A percentile compares a stretch with the other conserved stretches of the same genome.
phyloP scores from a whole-genome alignment of 2,888 invertebrate species.

The Vesta saturnalis region DNA sequence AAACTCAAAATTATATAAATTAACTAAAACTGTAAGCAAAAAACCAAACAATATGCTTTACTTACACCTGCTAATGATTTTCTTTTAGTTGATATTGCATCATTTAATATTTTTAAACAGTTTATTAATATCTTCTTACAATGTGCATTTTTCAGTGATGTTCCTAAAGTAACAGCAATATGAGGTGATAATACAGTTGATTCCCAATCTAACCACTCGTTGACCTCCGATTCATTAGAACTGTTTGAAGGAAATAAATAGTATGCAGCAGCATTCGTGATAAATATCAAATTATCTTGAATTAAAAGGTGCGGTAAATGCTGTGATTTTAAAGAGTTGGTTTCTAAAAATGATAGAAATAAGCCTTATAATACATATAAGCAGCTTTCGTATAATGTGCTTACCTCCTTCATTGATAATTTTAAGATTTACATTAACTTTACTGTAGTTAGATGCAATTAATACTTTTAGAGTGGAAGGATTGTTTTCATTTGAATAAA shows the following conservation, averaged over 20 bases:
- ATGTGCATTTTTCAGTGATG: conserved; percentile 65
- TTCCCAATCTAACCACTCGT: conserved; percentile 75
- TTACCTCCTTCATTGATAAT: conserved; percentile 71
- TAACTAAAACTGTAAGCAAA: no score
- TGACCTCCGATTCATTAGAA: conserved; percentile 57
- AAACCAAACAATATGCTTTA: no score
- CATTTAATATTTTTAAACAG: conserved; percentile 69
- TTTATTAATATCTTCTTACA: conserved; percentile 67
- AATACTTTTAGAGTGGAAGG: conserved; percentile 79
- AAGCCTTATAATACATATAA: conserved; percentile 42
- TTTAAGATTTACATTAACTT: conserved; percentile 68
- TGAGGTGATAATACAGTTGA: conserved; percentile 69
- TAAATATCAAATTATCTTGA: conserved; percentile 72
- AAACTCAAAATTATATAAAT: no score
- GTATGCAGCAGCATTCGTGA: conserved; percentile 75
- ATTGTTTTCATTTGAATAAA: conserved; percentile 81
- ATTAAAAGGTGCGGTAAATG: conserved; percentile 74
- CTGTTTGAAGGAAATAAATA: conserved; percentile 66
- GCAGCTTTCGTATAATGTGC: no score
- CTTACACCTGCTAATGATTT: conserved; percentile 71
- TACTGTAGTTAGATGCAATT: conserved; percentile 73
- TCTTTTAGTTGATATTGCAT: conserved; percentile 61
- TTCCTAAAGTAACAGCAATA: conserved; percentile 64
- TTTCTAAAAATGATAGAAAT: conserved; percentile 56
- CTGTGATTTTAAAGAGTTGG: conserved; percentile 52